Evolutionary conservation across 2,888 invertebrate genomes (phyloP).

Genomic region (Drosophila stalkeri): DNA sequence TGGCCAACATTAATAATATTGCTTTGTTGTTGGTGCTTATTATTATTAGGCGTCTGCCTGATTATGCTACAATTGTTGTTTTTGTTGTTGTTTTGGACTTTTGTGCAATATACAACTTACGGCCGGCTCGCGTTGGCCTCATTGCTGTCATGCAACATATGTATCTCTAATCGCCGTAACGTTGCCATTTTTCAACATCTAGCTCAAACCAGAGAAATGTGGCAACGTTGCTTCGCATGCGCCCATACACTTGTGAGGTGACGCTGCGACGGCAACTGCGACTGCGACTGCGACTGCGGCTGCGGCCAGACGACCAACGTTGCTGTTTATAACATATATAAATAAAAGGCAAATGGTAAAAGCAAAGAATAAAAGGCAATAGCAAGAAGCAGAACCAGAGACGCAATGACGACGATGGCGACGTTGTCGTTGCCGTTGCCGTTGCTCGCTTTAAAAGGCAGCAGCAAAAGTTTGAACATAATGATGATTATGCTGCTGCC

Average conservation of each 20-base stretch:
- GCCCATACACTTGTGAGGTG: slow-evolving; percentile 56
- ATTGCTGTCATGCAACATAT: slow-evolving; percentile 69
- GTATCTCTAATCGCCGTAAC: slow-evolving; percentile 50
- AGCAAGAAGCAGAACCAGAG: slow-evolving; percentile 42
- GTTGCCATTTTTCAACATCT: slow-evolving; percentile 62
- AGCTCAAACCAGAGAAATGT: slow-evolving; percentile 48
- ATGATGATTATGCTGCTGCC: neutral
- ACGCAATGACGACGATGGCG: slow-evolving; percentile 42
- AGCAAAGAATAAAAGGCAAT: slow-evolving; percentile 42
- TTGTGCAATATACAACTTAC: slow-evolving; percentile 40
- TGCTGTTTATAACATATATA: slow-evolving; percentile 69
- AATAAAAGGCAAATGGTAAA: slow-evolving; percentile 60
- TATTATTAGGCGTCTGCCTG: slow-evolving; percentile 58
- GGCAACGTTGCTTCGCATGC: slow-evolving; percentile 52
- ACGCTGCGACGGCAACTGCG: neutral
- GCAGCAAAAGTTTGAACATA: slow-evolving; percentile 10
- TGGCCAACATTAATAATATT: slow-evolving; percentile 67
- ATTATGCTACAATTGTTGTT: slow-evolving; percentile 27
- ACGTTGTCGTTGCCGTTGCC: slow-evolving; percentile 16
- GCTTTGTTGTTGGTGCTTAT: slow-evolving; percentile 57
- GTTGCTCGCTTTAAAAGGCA: slow-evolving; percentile 40
- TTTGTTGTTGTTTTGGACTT: slow-evolving; percentile 25
- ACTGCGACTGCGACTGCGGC: slow-evolving; percentile 7
- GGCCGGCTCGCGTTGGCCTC: slow-evolving; percentile 60
- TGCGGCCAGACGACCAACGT: slow-evolving; percentile 12